Base-by-base conservation (phyloP, 2,113 vertebrate genomes). In the Microtus oregoni region DNA sequence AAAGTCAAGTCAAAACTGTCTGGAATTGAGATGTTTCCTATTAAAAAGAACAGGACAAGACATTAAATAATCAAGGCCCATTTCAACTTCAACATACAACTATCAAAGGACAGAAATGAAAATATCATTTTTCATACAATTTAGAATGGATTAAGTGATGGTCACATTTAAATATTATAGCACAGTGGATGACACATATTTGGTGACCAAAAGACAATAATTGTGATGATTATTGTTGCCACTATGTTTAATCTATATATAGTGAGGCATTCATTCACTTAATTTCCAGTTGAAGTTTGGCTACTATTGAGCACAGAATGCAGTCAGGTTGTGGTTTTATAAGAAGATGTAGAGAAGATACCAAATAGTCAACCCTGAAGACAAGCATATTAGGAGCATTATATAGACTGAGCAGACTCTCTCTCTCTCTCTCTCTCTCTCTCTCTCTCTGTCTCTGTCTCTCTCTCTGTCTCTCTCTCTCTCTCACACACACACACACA, bases 61-160 rank as follows among this genome's bases (percentile, higher is more conserved):
- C n/a, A 86, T 92, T 17, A 61, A 82, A 92, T 55, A 20, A 10
- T 87, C 87, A 75, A 26, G 38, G 30, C 22, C 17, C 20, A 70
- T 82, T 86, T 58, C 10, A 73, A 30, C 24, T 70, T 83, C 50
- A 94, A 86, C 5, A 83, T 65, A 3, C 58, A 73, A 32, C 47
- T 11, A 47, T 92, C 35, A 3, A 83, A 94, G 91, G 92, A 76
- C 1, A 75, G 38, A 92, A 89, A 89, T 24, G 3, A 75, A 44
- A 47, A 50, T 76, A 41, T 67, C 79, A 26, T 22, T 94, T 95
- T 28, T 94, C 19, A 41, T 65, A 68, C 15, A 9, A 1, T 94
- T 96, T 94, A 47, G 20, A 86, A 38, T 87, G 7, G 50, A 85
- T 94, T 61, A 65, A 96, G 75, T 85, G n/a, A 96, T 17, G n/a